phyloP scores from a whole-genome alignment of 1,140 invertebrate genomes.

The Nasonia longicornis region DNA sequence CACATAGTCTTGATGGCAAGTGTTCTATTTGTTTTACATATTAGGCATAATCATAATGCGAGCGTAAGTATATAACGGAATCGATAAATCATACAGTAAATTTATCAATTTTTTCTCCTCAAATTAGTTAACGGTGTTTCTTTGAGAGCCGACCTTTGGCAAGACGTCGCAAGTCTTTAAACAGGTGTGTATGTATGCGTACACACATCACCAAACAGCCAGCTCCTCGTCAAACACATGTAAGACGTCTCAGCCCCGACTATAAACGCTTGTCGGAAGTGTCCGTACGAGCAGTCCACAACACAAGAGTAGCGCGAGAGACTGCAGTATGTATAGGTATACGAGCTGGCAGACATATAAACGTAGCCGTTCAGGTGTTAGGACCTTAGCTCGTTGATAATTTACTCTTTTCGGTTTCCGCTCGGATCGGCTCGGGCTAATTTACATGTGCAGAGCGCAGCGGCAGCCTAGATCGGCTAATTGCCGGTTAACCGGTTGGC shows the following conservation, averaged over 20 bases:
- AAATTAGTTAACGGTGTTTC: too few species aligned
- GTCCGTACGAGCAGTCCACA: background rate
- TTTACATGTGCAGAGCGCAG: slow-evolving; percentile 61
- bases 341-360: background rate
- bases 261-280: slow-evolving; percentile 14
- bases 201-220: too few species aligned
- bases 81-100: too few species aligned
- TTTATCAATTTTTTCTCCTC: too few species aligned
- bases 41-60: too few species aligned
- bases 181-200: too few species aligned
- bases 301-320: background rate
- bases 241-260: background rate
- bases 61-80: too few species aligned
- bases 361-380: slow-evolving; percentile 4
- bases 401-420: slow-evolving; percentile 64
- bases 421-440: slow-evolving; percentile 58
- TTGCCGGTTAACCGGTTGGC: slow-evolving; percentile 69
- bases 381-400: slow-evolving; percentile 51
- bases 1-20: too few species aligned
- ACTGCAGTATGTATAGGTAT: background rate
- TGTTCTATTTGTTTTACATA: too few species aligned
- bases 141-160: too few species aligned
- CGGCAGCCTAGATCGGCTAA: slow-evolving; percentile 62
- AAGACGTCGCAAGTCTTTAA: too few species aligned
- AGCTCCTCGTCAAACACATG: background rate